Evolutionary conservation across 2,888 invertebrate genomes (phyloP), one percentile per base, ranked within the genome.

Genomic region (Tridacna gigas): DNA sequence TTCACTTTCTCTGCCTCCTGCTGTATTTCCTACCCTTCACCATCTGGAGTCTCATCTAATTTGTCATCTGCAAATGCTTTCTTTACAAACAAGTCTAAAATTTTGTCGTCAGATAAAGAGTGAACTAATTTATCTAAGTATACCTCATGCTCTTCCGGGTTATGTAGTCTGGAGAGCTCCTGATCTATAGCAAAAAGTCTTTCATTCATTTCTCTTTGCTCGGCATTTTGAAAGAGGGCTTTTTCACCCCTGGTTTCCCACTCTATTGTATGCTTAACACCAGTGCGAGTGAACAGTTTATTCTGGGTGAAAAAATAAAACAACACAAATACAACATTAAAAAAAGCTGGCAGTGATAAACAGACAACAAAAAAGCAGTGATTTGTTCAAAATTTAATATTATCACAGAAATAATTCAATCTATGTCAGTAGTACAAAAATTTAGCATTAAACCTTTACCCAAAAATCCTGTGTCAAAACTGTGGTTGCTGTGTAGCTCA

Each of bases 181-280:
- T 91, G 88, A 74, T 94, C 94, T 51, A 94, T 94, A 12, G 89
- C 82, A 61, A 89, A 82, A 48, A 94, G 88, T 63, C 92, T 89
- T 45, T 89, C 88, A 74, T 92, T 90, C 77, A 92, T 83, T 67
- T 93, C 93, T 77, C 94, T 79, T 74, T 94, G 91, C 78, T 94
- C 94, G 60, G 92, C 93, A 48, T 91, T 91, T 75, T 94, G 93
- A 79, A 91, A 84, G 66, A 94, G 89, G 28, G 89, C 93, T 71
- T 89, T 88, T 83, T 94, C 94, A 37, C 94, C 93, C 67, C 91
- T 90, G 25, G 83, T 82, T 71, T 93, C 91, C 77, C 91, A 88
- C 69, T 92, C 91, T 37, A 89, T 66, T 15, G 78, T 77, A 67
- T 90, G 86, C 63, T 84, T 88, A 18, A 88, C 85, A 22, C 86